These are phyloP conservation scores for Drosophila pandora DNA, from an alignment of 1,140 invertebrate species.

Conservation along the genomic window DNA sequence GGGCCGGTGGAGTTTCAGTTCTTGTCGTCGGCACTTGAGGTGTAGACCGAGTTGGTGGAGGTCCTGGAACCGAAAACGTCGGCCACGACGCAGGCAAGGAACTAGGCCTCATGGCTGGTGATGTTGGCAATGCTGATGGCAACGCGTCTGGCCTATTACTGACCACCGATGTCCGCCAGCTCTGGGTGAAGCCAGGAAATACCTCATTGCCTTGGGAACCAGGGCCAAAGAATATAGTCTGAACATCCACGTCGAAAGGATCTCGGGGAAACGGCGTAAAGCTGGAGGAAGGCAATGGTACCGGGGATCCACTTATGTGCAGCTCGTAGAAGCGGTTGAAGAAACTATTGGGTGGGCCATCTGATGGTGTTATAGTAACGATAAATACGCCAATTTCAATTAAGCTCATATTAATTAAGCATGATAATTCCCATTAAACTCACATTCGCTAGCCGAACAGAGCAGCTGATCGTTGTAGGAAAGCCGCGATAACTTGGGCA, in stretches of 20 bases:
- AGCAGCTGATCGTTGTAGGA: constrained; percentile 32
- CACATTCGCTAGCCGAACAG: constrained; percentile 52
- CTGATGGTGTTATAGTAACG: constrained; percentile 15
- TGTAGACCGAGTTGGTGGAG: neutral
- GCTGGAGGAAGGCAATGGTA: neutral
- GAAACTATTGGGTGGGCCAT: constrained; percentile 29
- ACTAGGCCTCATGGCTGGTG: neutral
- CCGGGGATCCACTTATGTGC: neutral
- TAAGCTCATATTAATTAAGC: too few relatives aligned
- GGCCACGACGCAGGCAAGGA: neutral
- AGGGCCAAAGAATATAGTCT: constrained; percentile 17
- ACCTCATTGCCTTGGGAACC: constrained; percentile 6
- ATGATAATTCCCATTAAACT: constrained; percentile 18
- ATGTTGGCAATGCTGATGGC: neutral
- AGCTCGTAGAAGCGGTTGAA: constrained; percentile 58
- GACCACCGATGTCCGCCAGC: neutral
- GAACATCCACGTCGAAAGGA: constrained; percentile 20
- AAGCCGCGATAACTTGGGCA: constrained; percentile 56
- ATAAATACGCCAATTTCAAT: neutral
- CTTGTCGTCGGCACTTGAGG: neutral
- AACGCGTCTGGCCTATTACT: neutral
- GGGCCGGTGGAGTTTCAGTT: neutral
- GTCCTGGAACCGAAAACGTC: neutral
- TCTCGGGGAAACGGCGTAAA: constrained; percentile 6
- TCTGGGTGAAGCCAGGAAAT: neutral